These are phyloP conservation scores for Idris sp. DNA, from an alignment of 1,140 invertebrate species.

Conservation along the genomic window DNA sequence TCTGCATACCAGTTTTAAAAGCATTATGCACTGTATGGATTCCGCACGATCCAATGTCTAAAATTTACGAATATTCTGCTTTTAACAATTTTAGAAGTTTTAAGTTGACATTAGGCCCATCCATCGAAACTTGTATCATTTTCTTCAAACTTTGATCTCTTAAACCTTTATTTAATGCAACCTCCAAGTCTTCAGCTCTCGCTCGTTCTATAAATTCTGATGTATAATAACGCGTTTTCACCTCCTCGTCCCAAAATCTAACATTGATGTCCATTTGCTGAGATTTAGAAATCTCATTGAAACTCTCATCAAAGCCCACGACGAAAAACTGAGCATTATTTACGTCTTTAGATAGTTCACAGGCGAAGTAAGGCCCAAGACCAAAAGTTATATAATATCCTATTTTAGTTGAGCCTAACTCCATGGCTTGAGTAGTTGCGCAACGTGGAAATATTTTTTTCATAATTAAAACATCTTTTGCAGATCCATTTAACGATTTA, in stretches of 20 bases:
- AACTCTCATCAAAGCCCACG: conserved; percentile 23
- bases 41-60: conserved; percentile 51
- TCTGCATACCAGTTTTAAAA: conserved; percentile 54
- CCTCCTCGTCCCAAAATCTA: conserved; percentile 54
- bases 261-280: conserved; percentile 54
- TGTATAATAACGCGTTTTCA: conserved; percentile 39
- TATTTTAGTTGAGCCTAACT: conserved; percentile 28
- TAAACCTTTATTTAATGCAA: conserved; percentile 25
- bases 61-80: conserved; percentile 10
- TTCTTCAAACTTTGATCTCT: conserved; percentile 21
- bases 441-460: conserved; percentile 29
- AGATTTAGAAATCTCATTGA: conserved; percentile 16
- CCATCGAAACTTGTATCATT: conserved; percentile 58
- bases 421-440: conserved; percentile 10
- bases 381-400: conserved; percentile 27
- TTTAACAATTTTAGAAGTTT: conserved; percentile 45
- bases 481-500: conserved; percentile 23
- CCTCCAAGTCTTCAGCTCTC: conserved; percentile 39
- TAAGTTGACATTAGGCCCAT: conserved; percentile 53
- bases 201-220: conserved; percentile 34
- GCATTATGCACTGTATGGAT: conserved; percentile 48
- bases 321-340: conserved; percentile 12
- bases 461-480: conserved; percentile 26
- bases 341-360: conserved; percentile 12
- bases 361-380: conserved; percentile 20